A percentile compares a stretch with the other conserved stretches of the same genome.
Conservation (phyloP, 2,888 invertebrate genomes). For the Himalopsyche tibetana region DNA sequence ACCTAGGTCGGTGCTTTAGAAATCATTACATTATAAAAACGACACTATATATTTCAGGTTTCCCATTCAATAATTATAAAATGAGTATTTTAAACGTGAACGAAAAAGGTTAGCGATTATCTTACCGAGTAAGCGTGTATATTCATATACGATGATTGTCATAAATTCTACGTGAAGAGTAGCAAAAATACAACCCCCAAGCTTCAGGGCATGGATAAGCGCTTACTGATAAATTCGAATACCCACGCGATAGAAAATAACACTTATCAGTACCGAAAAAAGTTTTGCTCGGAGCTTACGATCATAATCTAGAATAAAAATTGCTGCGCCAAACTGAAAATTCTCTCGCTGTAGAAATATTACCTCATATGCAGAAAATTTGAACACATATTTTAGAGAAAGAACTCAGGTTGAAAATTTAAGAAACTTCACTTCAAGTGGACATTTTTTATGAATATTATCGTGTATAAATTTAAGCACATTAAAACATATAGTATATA, state of each 20-base stretch:
- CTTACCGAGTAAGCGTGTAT: no score
- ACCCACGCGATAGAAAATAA: constrained; percentile 9
- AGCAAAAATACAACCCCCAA: background rate
- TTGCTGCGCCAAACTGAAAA: constrained; percentile 24
- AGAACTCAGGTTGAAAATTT: constrained; percentile 11
- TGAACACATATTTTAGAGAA: constrained; percentile 7
- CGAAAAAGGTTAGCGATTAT: no score
- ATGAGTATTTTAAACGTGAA: no score
- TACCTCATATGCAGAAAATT: constrained; percentile 34
- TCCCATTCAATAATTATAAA: no score
- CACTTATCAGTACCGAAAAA: constrained; percentile 19
- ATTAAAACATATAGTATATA: no score
- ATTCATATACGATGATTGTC: background rate
- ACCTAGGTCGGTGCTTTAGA: no score
- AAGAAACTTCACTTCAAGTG: background rate
- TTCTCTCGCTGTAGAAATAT: background rate
- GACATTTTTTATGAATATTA: no score
- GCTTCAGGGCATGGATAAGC: background rate
- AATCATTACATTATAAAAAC: no score
- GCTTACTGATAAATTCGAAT: constrained; percentile 6
- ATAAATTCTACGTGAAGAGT: background rate
- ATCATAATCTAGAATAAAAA: constrained; percentile 27
- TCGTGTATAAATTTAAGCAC: no score
- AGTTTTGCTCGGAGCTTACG: constrained; percentile 13
- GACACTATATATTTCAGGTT: no score